Base-by-base conservation (phyloP, 2,797 vertebrate species). In the Mus caroli region DNA sequence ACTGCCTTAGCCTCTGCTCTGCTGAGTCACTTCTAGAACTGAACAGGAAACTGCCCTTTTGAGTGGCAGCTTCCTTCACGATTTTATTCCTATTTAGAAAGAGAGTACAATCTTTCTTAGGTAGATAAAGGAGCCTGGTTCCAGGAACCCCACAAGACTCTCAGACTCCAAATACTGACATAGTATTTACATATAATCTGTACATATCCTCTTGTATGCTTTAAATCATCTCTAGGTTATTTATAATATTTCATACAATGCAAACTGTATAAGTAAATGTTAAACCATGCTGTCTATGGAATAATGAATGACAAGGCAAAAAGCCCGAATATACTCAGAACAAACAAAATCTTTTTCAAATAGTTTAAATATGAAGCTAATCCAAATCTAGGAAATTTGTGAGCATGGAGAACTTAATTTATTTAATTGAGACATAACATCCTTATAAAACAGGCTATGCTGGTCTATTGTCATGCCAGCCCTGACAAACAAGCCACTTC, bases 31-130 rank as follows among this genome's bases (percentile, higher is more conserved):
- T 75, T 77, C 0, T 40, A 78, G 43, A 78, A 24, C 1, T 3
- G 2, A 40, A 50, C 34, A 67, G 11, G 9, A 91, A 67, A 15
- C 62, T 88, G 9, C 26, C 31, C 14, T 85, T 94, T n/a, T 75
- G 26, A n/a, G 43, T 37, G 22, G 54, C 37, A 52, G n/a, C 52
- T 80, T 79, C 20, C 71, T 76, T 85, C 79, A 50, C 77, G 15
- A 82, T 78, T 91, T 71, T 92, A 60, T 91, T 91, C 86, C 37
- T 64, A 94, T 67, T 89, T 26, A 5, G 60, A 91, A 95, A 80
- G 12, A 80, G 10, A 71, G 20, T 43, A 46, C 1, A 20, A 0
- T 50, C 13, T 86, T 60, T 58, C 37, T 52, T 83, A 58, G 62
- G 14, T 34, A 52, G 24, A 37, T 40, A 86, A 6, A 77, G 52